Conservation (phyloP, 2,113 vertebrate genomes). For the Microtus richardsoni region DNA sequence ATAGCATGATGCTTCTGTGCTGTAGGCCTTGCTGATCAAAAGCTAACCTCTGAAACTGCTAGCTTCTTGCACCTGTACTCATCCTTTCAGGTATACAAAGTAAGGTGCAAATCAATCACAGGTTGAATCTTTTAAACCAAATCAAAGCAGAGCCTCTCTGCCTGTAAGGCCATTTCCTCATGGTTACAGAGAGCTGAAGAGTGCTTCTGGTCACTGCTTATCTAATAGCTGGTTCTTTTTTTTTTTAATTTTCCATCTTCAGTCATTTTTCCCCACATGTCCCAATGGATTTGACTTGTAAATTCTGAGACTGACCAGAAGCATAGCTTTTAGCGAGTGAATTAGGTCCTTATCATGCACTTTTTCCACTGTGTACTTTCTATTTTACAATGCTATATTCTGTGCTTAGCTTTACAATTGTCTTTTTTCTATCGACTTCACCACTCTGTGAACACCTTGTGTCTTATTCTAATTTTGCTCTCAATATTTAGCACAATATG, state of each 20-base stretch:
- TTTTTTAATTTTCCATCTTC: background rate
- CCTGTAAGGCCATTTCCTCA: background rate
- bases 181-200: background rate
- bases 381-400: background rate
- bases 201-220: background rate
- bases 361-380: background rate
- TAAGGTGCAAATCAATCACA: background rate
- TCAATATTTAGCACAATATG: background rate
- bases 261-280: background rate
- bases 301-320: too few species aligned
- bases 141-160: background rate
- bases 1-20: background rate
- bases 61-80: background rate
- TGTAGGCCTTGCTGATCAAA: too few species aligned
- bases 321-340: background rate
- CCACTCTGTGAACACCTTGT: background rate
- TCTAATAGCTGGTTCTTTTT: too few species aligned
- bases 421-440: background rate
- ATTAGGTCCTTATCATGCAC: background rate
- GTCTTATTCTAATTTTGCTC: background rate
- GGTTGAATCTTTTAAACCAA: background rate
- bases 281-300: background rate
- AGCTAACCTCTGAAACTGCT: too few species aligned
- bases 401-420: background rate
- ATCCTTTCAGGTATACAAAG: background rate